A percentile compares a stretch with the other conserved stretches of the same genome.
Evolutionary conservation across 2,888 invertebrate genomes (phyloP).

Genomic region (Tuberolachnus salignus): DNA sequence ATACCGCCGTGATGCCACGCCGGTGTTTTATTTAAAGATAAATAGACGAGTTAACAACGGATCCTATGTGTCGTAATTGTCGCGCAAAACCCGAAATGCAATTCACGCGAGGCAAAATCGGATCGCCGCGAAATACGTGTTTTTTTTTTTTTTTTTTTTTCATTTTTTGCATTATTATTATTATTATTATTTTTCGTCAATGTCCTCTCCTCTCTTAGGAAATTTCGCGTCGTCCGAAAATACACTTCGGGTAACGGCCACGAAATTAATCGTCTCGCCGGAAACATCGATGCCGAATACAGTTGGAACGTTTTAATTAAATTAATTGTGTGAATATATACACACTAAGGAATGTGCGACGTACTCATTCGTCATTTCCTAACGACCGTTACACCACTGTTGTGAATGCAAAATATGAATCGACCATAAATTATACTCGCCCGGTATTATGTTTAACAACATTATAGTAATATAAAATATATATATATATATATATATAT

Average conservation of each 20-base stretch:
- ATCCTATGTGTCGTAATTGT: too few relatives aligned
- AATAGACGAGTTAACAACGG: too few relatives aligned
- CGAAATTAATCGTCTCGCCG: constrained; percentile 27
- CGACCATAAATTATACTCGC: constrained; percentile 33
- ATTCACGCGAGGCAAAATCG: background rate
- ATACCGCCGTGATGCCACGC: too few relatives aligned
- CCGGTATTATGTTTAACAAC: constrained; percentile 16
- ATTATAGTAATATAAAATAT: background rate
- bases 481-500: too few relatives aligned
- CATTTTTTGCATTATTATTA: too few relatives aligned
- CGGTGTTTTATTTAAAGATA: too few relatives aligned
- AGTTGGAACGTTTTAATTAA: constrained; percentile 39
- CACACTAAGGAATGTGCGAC: constrained; percentile 19
- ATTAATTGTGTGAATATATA: constrained; percentile 3
- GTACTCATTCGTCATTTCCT: constrained; percentile 45
- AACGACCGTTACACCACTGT: constrained; percentile 13
- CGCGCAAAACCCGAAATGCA: too few relatives aligned
- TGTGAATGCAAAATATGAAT: constrained; percentile 35
- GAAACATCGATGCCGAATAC: constrained; percentile 32
- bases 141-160: background rate
- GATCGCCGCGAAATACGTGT: too few relatives aligned
- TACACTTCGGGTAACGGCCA: too few relatives aligned
- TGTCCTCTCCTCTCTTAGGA: too few relatives aligned
- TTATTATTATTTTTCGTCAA: too few relatives aligned
- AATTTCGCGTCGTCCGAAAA: too few relatives aligned